Evolutionary conservation across 2,113 vertebrate species (phyloP).

Genomic region (Sebastes fasciatus): DNA sequence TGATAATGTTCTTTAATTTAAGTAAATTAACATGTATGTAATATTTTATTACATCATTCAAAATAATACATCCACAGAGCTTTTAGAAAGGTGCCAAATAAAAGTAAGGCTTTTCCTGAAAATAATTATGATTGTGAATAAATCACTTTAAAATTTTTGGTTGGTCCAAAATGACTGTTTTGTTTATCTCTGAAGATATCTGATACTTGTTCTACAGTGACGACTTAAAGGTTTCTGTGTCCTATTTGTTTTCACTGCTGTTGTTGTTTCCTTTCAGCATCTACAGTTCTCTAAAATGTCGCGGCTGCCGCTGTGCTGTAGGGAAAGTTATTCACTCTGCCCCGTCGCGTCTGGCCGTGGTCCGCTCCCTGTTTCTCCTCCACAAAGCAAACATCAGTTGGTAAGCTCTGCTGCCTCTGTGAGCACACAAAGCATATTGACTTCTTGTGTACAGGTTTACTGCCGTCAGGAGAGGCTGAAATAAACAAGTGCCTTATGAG

Average conservation of each 20-base stretch:
- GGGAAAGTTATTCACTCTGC: conserved; percentile 86
- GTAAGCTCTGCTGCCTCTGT: conserved; percentile 74
- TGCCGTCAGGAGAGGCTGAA: conserved; percentile 11
- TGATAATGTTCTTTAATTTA: neutral
- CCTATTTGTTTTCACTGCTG: neutral
- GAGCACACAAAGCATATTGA: conserved; percentile 19
- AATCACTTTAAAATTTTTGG: no score
- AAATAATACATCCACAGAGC: no score
- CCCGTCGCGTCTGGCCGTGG: conserved; percentile 71
- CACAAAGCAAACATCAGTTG: conserved; percentile 87
- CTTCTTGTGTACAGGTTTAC: conserved; percentile 26
- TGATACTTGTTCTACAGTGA: neutral
- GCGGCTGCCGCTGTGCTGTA: conserved; percentile 78
- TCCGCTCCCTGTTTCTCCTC: conserved; percentile 89
- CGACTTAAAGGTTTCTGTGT: neutral
- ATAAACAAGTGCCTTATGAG: conserved; percentile 8
- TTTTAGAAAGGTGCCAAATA: no score
- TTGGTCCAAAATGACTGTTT: no score
- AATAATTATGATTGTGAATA: no score
- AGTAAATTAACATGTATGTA: neutral
- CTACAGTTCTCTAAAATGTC: conserved; percentile 85
- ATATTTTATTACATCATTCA: no score
- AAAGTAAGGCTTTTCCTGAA: no score
- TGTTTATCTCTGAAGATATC: no score
- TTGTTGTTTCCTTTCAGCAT: conserved; percentile 75